phyloP scores from a whole-genome alignment of 2,888 invertebrate genomes.

The Cheilosia scutellata region DNA sequence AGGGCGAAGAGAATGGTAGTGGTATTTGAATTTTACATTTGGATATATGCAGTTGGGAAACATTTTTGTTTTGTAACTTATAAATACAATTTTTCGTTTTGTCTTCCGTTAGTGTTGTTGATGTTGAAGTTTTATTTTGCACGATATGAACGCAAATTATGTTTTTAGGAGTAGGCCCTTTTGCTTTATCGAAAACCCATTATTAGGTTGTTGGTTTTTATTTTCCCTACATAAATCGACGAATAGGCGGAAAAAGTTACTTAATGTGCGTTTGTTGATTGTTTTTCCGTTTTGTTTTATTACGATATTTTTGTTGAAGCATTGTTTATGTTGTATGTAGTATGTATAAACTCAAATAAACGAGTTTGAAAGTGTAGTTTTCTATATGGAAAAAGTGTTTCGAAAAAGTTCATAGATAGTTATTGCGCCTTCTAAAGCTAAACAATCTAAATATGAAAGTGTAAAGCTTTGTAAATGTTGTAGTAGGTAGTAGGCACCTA shows the following conservation, averaged over 20 bases:
- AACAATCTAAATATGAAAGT: too few relatives aligned
- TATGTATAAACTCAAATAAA: constrained; percentile 11
- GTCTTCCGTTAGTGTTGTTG: constrained; percentile 48
- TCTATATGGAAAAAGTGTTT: constrained; percentile 16
- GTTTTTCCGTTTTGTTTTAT: constrained; percentile 4
- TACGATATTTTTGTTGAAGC: constrained; percentile 10
- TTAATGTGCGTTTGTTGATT: constrained; percentile 51
- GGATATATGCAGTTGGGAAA: constrained; percentile 46
- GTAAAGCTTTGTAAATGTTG: too few relatives aligned
- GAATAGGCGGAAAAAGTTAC: constrained; percentile 46
- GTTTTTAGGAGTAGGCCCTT: constrained; percentile 43
- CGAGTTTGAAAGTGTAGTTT: constrained; percentile 30
- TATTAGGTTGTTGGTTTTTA: constrained; percentile 42
- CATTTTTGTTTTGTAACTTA: constrained; percentile 56
- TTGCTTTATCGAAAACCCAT: constrained; percentile 65
- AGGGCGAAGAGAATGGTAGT: neutral
- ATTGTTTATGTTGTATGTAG: neutral
- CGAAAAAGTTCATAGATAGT: neutral
- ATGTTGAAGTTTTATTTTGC: constrained; percentile 35
- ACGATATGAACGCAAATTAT: constrained; percentile 53
- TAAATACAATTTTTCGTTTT: constrained; percentile 38
- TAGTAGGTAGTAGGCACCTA: too few relatives aligned
- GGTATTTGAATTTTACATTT: constrained; percentile 69
- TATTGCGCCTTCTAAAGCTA: too few relatives aligned
- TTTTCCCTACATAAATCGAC: constrained; percentile 13